Evolutionary conservation across 2,113 vertebrate genomes (phyloP).

Genomic region (Anser cygnoides): DNA sequence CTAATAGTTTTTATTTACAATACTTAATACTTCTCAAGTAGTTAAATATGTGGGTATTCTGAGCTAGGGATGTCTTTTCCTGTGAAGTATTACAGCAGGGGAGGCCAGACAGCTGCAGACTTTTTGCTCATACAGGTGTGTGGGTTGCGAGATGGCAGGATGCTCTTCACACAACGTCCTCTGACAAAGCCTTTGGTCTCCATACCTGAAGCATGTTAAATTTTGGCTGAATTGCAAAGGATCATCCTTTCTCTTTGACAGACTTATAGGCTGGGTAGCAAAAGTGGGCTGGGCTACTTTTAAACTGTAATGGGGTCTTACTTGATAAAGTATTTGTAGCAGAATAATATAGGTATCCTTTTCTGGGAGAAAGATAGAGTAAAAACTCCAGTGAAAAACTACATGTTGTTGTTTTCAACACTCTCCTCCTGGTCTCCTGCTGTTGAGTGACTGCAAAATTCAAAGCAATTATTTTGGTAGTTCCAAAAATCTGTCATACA

Average conservation of each 20-base stretch:
- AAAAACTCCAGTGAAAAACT: constrained; percentile 33
- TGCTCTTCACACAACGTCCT: neutral
- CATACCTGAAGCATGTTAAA: neutral
- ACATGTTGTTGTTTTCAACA: constrained; percentile 37
- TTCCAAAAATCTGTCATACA: constrained; percentile 59
- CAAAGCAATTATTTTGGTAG: neutral
- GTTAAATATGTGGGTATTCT: neutral
- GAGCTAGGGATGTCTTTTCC: neutral
- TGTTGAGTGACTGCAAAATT: constrained; percentile 37
- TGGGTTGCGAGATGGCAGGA: neutral
- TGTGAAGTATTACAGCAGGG: neutral
- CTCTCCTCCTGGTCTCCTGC: constrained; percentile 35
- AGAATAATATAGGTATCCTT: neutral
- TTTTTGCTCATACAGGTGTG: neutral
- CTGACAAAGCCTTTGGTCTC: neutral
- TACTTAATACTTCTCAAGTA: neutral
- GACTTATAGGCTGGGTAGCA: neutral
- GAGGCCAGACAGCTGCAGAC: neutral
- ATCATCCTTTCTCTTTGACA: neutral
- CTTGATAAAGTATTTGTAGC: neutral
- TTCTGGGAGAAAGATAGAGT: neutral
- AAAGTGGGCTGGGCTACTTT: neutral
- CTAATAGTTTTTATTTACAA: neutral
- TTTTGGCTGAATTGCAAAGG: neutral
- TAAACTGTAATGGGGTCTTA: neutral